phyloP scores from a whole-genome alignment of 1,140 invertebrate genomes.

The Eueides isabella region DNA sequence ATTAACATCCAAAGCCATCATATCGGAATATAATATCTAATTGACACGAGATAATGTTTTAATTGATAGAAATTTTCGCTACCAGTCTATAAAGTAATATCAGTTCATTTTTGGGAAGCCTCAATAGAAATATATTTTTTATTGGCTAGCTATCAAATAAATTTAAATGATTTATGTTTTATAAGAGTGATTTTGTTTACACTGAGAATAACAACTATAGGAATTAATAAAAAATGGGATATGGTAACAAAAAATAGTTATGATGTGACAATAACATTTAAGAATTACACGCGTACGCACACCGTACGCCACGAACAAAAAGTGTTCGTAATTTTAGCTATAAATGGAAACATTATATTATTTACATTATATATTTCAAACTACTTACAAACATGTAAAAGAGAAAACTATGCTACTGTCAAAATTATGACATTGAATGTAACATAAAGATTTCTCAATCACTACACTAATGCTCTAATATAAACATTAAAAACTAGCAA shows the following conservation, averaged over 20 bases:
- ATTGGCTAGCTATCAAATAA: background rate
- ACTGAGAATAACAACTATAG: too few species aligned
- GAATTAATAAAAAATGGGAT: too few species aligned
- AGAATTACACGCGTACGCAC: conserved; percentile 4
- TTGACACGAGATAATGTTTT: background rate
- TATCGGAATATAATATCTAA: background rate
- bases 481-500: conserved; percentile 24
- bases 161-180: background rate
- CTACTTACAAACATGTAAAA: conserved; percentile 4
- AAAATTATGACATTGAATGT: background rate
- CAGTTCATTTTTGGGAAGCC: background rate
- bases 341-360: conserved; percentile 6
- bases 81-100: background rate
- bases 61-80: background rate
- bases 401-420: background rate
- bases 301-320: background rate
- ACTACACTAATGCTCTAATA: background rate
- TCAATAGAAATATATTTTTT: background rate
- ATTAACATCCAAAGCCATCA: background rate
- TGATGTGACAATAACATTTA: background rate
- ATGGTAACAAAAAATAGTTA: too few species aligned
- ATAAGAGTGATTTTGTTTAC: too few species aligned
- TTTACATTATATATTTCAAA: conserved; percentile 12
- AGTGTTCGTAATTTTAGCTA: conserved; percentile 14
- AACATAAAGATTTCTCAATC: conserved; percentile 11